Evolutionary conservation across 2,888 invertebrate genomes (phyloP).

Genomic region (Rhimphoctona megacephalus): DNA sequence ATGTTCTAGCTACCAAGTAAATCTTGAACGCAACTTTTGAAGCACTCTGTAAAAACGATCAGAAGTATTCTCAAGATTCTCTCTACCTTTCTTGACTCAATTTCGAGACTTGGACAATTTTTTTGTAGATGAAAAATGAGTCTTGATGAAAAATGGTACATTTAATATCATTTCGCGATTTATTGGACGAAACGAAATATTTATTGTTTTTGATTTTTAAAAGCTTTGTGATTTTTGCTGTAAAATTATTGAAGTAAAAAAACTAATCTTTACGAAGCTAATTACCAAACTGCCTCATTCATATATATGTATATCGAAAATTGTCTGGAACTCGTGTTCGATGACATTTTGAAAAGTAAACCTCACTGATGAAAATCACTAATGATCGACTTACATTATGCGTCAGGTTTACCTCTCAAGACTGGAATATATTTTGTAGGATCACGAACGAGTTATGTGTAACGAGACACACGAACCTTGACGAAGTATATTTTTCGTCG

Average conservation of each 20-base stretch:
- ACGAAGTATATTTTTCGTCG: conserved; percentile 13
- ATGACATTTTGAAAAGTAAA: conserved; percentile 3
- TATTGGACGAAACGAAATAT: background rate
- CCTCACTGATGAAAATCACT: background rate
- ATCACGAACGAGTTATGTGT: conserved; percentile 28
- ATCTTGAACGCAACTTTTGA: background rate
- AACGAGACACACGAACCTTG: conserved; percentile 53
- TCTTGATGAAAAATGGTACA: background rate
- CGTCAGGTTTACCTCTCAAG: background rate
- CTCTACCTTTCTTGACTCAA: background rate
- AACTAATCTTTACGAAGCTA: background rate
- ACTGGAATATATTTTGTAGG: conserved; percentile 1
- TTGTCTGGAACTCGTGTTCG: background rate
- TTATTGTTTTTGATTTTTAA: background rate
- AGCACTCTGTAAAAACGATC: background rate
- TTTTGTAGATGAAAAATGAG: background rate
- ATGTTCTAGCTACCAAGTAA: background rate
- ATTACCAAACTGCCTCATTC: background rate
- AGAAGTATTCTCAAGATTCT: background rate
- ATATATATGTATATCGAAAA: background rate
- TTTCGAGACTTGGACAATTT: background rate
- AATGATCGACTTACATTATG: conserved; percentile 29
- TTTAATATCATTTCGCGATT: background rate
- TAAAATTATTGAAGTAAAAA: background rate
- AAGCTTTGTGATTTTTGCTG: background rate